Evolutionary conservation across 37 sponge, comb jelly and placozoan species (phyloP).

Genomic region (Haliclona indistincta): DNA sequence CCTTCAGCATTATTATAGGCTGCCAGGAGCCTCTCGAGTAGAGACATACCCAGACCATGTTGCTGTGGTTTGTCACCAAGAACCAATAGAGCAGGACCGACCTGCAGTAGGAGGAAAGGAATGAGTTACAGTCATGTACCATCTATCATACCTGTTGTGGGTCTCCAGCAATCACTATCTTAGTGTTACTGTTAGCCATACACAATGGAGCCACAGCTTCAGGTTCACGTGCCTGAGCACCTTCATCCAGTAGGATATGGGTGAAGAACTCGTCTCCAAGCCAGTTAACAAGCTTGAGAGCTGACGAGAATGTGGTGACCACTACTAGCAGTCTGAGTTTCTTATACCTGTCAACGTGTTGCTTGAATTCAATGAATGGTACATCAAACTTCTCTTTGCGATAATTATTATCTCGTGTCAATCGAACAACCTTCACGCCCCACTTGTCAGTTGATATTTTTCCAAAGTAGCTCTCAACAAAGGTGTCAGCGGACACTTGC

Average conservation of each 20-base stretch:
- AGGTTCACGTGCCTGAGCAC: conserved; percentile 75
- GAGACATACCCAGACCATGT: conserved; percentile 6
- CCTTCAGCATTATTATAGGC: background rate
- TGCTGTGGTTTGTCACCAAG: conserved; percentile 12
- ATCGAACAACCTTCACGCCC: conserved; percentile 6
- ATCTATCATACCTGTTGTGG: conserved; percentile 71
- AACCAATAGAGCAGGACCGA: conserved; percentile 22
- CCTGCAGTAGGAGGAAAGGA: no score
- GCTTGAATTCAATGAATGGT: no score
- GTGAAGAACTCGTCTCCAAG: conserved; percentile 53
- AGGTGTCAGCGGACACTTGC: conserved; percentile 51
- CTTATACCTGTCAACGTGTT: no score
- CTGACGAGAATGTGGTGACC: conserved; percentile 52
- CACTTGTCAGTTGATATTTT: background rate
- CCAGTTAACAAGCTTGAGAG: background rate
- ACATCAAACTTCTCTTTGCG: no score
- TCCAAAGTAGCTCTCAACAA: conserved; percentile 54
- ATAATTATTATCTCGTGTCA: no score
- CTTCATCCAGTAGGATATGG: conserved; percentile 82
- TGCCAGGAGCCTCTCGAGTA: conserved; percentile 24
- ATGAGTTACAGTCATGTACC: no score
- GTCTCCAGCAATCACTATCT: conserved; percentile 80
- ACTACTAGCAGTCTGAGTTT: no score
- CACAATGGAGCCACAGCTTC: conserved; percentile 61
- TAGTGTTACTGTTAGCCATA: conserved; percentile 50